Conservation (phyloP, 2,888 invertebrate genomes). For the Hypsopygia costalis region DNA sequence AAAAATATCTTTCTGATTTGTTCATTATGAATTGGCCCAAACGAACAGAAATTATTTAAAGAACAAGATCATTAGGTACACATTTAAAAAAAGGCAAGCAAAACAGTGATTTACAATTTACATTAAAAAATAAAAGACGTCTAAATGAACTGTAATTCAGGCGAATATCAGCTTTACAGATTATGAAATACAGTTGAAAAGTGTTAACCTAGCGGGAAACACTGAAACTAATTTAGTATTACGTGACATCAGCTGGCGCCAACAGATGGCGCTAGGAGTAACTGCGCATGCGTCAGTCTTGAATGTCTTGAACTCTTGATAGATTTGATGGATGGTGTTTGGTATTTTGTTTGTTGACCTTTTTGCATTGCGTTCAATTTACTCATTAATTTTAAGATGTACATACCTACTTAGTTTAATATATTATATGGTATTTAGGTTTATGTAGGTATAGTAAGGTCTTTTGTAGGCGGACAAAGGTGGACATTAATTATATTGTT, state of each 20-base stretch:
- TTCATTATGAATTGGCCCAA: too few relatives aligned
- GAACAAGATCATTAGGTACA: not conserved
- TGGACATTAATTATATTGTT: not conserved
- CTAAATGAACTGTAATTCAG: constrained; percentile 2
- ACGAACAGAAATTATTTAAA: not conserved
- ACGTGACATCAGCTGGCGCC: constrained; percentile 38
- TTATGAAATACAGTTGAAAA: constrained; percentile 8
- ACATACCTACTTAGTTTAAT: not conserved
- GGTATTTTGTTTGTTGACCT: constrained; percentile 23
- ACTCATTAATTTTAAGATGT: constrained; percentile 7
- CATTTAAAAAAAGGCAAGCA: constrained; percentile 15
- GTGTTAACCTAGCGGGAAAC: constrained; percentile 4
- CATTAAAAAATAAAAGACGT: constrained; percentile 12
- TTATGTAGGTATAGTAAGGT: constrained; percentile 6
- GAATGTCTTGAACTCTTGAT: constrained; percentile 11
- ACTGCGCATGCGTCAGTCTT: constrained; percentile 36
- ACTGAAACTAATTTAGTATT: not conserved
- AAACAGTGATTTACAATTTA: constrained; percentile 21
- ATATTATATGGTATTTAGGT: not conserved
- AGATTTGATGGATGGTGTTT: constrained; percentile 36
- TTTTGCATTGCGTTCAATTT: constrained; percentile 27
- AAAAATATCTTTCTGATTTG: too few relatives aligned
- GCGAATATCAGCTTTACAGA: not conserved
- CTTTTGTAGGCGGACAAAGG: constrained; percentile 4
- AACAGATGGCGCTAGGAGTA: constrained; percentile 47